Percentiles rank a stretch among this genome's conserved stretches.
Evolutionary conservation across 2,797 vertebrate species (phyloP).

Genomic region (Oreortyx pictus): DNA sequence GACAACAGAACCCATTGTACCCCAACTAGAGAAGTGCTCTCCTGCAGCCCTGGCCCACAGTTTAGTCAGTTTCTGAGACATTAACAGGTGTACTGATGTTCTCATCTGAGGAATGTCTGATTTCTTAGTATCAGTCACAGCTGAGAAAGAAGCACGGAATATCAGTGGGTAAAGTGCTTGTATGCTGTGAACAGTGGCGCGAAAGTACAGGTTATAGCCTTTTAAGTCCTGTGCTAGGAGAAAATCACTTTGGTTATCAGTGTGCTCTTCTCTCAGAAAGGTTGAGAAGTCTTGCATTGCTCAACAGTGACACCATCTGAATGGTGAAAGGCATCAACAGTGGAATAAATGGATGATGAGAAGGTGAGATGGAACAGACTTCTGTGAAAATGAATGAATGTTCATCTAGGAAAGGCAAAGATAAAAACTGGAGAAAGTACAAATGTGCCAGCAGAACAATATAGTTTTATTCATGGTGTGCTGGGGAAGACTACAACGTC

Average conservation of each 20-base stretch:
- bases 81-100: not conserved
- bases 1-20: not conserved
- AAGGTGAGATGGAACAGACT: not conserved
- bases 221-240: not conserved
- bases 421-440: not conserved
- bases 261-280: not conserved
- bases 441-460: not conserved
- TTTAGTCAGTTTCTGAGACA: not conserved
- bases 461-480: not conserved
- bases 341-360: not conserved
- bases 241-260: not conserved
- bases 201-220: not conserved
- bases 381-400: not conserved
- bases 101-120: not conserved
- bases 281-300: not conserved
- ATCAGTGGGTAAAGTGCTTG: not conserved
- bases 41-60: not conserved
- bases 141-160: not conserved
- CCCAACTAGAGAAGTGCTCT: not conserved
- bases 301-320: constrained; percentile 73
- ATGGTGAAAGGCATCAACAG: not conserved
- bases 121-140: not conserved
- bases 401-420: not conserved
- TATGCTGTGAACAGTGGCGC: not conserved
- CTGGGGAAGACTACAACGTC: not conserved